Evolutionary conservation across 2,888 invertebrate genomes (phyloP).

Genomic region (Lasioglossum pauxillum): DNA sequence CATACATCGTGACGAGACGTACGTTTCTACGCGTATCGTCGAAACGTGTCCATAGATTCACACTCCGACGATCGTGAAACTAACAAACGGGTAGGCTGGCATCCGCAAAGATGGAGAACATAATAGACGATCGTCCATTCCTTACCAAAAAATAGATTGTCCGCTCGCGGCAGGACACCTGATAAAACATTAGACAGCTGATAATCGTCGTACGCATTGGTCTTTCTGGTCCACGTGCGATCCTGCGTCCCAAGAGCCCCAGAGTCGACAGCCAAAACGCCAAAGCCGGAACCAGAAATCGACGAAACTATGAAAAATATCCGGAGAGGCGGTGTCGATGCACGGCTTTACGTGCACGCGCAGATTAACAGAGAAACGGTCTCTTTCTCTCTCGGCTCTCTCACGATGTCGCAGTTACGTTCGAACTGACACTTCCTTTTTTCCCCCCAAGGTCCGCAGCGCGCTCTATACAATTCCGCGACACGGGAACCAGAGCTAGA

Average conservation of each 20-base stretch:
- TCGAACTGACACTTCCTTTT: conserved; percentile 61
- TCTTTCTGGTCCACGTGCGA: conserved; percentile 38
- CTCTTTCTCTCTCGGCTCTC: conserved; percentile 19
- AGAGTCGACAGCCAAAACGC: neutral
- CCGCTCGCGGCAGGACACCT: conserved; percentile 57
- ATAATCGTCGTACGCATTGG: conserved; percentile 53
- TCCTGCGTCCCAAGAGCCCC: conserved; percentile 48
- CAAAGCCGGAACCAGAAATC: neutral
- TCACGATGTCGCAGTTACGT: conserved; percentile 65
- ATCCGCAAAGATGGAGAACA: neutral
- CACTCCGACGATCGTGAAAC: neutral
- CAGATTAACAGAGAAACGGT: conserved; percentile 33
- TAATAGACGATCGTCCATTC: conserved; percentile 28
- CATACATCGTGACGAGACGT: neutral
- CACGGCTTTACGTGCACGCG: conserved; percentile 38
- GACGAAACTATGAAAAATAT: neutral
- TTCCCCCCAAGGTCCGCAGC: conserved; percentile 63
- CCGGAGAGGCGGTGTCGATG: neutral
- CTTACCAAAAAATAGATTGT: conserved; percentile 50
- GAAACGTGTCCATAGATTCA: neutral
- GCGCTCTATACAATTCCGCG: conserved; percentile 66
- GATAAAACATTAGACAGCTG: conserved; percentile 62
- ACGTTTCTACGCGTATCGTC: neutral
- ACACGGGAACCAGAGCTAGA: conserved; percentile 61
- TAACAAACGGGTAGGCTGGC: neutral